A percentile compares a stretch with the other conserved stretches of the same genome.
Evolutionary conservation across 1,140 invertebrate species (phyloP).

Genomic region (Brachionus koreanus): DNA sequence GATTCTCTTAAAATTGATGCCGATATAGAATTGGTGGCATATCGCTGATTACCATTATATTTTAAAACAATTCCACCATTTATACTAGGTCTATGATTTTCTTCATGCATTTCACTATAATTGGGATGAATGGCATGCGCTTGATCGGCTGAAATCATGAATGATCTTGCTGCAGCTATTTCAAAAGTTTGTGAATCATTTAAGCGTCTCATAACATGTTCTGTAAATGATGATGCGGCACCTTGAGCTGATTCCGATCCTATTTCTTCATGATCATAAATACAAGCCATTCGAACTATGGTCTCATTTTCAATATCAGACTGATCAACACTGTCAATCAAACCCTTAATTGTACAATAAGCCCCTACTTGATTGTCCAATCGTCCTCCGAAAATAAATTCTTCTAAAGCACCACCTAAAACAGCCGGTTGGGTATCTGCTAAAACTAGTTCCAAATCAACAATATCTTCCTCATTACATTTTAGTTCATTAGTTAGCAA

Average conservation of each 20-base stretch:
- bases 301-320: not conserved
- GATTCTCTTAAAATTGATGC: conserved; percentile 58
- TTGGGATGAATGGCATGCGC: conserved; percentile 62
- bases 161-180: conserved; percentile 47
- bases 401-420: conserved; percentile 59
- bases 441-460: conserved; percentile 35
- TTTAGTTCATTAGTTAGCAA: conserved; percentile 31
- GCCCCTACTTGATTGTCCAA: conserved; percentile 62
- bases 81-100: conserved; percentile 49
- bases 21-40: conserved; percentile 60
- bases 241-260: conserved; percentile 38
- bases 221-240: conserved; percentile 16
- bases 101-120: conserved; percentile 59
- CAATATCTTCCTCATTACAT: conserved; percentile 20
- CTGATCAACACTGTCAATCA: not conserved
- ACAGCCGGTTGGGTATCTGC: conserved; percentile 43
- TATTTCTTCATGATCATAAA: conserved; percentile 45
- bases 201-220: conserved; percentile 41
- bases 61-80: conserved; percentile 59
- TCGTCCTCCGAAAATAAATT: conserved; percentile 61
- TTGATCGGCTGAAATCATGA: conserved; percentile 59
- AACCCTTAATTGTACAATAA: conserved; percentile 54
- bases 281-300: conserved; percentile 21
- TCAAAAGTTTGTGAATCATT: not conserved
- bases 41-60: conserved; percentile 61